Base-by-base conservation (phyloP, 2,888 invertebrate species). In the Agrochola lota region DNA sequence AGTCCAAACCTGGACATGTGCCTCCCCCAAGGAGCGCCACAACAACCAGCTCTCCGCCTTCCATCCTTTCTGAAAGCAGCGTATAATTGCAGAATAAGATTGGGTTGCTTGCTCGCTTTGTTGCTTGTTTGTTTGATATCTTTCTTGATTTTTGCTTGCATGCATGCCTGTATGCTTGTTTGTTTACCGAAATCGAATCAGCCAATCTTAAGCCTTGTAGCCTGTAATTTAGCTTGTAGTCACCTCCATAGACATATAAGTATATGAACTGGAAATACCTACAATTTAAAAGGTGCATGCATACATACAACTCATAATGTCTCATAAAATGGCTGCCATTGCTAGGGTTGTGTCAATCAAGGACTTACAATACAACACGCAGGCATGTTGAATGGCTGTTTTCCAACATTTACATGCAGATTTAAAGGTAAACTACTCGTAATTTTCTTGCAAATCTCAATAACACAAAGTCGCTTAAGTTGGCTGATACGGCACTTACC, bases 401-500 rank as follows among this genome's bases (percentile, higher is more conserved):
- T 43, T 64, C 9, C 17, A 43, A n/a, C n/a, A 43, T 43, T 43
- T 43, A 26, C 17, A 43, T 66, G n/a, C 9, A 66, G 11, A 46
- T 66, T 46, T 49, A 26, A 26, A 43, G 17, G 43, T 66, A 66
- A 66, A 43, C 9, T 66, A 4, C 17, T 64, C 6, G 64, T 64
- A n/a, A 64, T n/a, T 64, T 64, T 43, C n/a, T 66, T 43, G n/a
- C n/a, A 43, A 66, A 43, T 66, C 20, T 26, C 26, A n/a, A 17
- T 43, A 9, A 43, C 5, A 43, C n/a, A 43, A 64, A 17, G 26
- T 46, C 11, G 66, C 43, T 3, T 46, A 46, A 46, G 46, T 26
- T 66, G 66, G 64, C 40, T 43, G 64, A 15, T 57, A 55, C 1
- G 9, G 9, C 9, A 57, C n/a, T 57, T 57, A 57, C 57, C 57